Base-by-base conservation (phyloP, 2,888 invertebrate genomes). In the Teleiodes luculella region DNA sequence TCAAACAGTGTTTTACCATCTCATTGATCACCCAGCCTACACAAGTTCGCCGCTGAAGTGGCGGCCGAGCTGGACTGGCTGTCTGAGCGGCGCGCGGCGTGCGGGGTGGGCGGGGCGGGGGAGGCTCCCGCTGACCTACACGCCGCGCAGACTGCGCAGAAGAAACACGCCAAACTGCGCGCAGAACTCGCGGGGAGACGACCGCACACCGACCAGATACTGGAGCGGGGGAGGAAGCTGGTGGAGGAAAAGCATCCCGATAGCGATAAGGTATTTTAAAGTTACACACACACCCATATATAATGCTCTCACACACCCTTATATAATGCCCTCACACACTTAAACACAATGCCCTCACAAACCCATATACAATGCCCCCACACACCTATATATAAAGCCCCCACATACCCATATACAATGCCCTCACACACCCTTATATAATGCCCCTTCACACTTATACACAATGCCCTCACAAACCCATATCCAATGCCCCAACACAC, bases 51-150 rank as follows among this genome's bases (percentile, higher is more conserved):
- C 1, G 97, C 98, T 68, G 98, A 98, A 73, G 92, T 98, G 46
- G 95, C 97, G 47, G 94, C 95, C 1, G 98, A 99, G 78, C 90
- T 97, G 67, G 97, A 96, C 74, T 99, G 99, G 99, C 95, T 99
- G 61, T 93, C 94, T 36, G 98, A 98, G 79, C 96, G 97, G 57
- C 24, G 24, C 24, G 24, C 3, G 3, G 24, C 24, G 24, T 80
- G 94, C 62, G 95, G 96, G 0, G 92, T 94, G 0, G 97, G 97
- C 0, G 91, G 93, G 0, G 95, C 96, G 0, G 93, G 93, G 11
- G 91, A 91, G 28, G 86, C 95, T 20, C 97, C 97, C 0, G 93
- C 94, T 52, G 98, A 96, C 81, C 89, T 99, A 37, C 95, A 97
- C 71, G 97, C 98, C 68, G 97, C 98, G 0, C 97, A 98, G 77